phyloP scores from a whole-genome alignment of 2,113 vertebrate species.

The Tragelaphus imberbis region DNA sequence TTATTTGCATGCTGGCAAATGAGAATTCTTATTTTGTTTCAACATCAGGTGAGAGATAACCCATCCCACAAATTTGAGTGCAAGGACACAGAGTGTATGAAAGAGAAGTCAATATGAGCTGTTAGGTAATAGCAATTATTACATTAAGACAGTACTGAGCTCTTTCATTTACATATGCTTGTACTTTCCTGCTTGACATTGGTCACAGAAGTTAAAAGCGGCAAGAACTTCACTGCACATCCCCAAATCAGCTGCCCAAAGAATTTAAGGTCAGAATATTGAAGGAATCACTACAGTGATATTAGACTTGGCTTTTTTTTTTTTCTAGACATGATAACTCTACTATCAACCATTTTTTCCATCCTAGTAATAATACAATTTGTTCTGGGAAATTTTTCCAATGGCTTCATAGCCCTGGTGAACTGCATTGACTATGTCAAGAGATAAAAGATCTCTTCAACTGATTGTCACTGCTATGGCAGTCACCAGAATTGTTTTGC shows the following conservation, averaged over 20 bases:
- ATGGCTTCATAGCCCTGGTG: neutral
- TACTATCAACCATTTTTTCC: neutral
- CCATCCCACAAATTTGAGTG: neutral
- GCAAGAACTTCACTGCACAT: neutral
- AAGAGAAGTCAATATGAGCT: neutral
- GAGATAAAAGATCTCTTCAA: neutral
- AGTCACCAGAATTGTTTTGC: neutral
- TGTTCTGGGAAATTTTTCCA: neutral
- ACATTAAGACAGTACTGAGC: neutral
- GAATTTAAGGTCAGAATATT: neutral
- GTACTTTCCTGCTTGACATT: too few relatives aligned
- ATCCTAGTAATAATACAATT: neutral
- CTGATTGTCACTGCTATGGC: conserved; percentile 32
- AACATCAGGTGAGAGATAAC: neutral
- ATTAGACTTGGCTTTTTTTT: neutral
- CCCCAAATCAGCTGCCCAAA: neutral
- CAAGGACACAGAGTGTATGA: neutral
- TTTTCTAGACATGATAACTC: neutral
- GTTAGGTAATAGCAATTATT: neutral
- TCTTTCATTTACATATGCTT: neutral
- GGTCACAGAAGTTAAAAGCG: too few relatives aligned
- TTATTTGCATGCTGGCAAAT: conserved; percentile 43
- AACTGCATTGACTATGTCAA: neutral
- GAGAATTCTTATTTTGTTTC: neutral
- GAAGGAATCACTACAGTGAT: neutral